Percentiles rank a stretch among this genome's conserved stretches.
phyloP scores from a whole-genome alignment of 2,797 vertebrate genomes.

The Tapirus indicus region DNA sequence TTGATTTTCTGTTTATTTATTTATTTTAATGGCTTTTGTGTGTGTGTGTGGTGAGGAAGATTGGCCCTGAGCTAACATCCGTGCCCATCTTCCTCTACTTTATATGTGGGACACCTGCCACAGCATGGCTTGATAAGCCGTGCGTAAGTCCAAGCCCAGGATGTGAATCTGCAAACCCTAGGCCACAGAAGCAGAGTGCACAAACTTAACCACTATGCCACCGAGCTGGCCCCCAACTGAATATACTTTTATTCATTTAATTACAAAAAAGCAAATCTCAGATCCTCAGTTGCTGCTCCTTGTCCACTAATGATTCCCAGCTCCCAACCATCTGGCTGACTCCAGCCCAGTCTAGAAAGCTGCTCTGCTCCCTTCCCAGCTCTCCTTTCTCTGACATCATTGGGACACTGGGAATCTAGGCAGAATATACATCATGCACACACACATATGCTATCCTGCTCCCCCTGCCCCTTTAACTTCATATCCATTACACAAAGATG shows the following conservation, averaged over 20 bases:
- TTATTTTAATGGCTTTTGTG: no score
- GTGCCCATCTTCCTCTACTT: no score
- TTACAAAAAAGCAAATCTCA: background rate
- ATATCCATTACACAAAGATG: background rate
- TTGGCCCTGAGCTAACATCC: no score
- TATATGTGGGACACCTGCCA: no score
- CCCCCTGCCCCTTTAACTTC: background rate
- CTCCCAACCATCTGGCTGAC: background rate
- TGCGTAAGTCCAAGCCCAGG: no score
- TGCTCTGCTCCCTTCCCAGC: background rate
- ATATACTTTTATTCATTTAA: background rate
- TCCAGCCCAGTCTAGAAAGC: background rate
- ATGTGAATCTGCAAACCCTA: no score
- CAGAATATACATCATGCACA: background rate
- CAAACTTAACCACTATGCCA: no score
- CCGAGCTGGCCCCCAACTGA: no score
- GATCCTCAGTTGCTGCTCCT: background rate
- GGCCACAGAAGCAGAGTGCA: no score
- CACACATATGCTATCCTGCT: background rate
- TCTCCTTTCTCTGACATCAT: background rate
- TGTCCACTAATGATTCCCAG: background rate
- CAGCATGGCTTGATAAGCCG: no score
- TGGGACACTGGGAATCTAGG: background rate
- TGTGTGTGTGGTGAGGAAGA: no score
- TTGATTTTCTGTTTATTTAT: no score